Percentiles rank a stretch among this genome's conserved stretches.
These are phyloP conservation scores for Zapornia atra DNA, from an alignment of 2,113 vertebrate genomes.

Conservation along the genomic window DNA sequence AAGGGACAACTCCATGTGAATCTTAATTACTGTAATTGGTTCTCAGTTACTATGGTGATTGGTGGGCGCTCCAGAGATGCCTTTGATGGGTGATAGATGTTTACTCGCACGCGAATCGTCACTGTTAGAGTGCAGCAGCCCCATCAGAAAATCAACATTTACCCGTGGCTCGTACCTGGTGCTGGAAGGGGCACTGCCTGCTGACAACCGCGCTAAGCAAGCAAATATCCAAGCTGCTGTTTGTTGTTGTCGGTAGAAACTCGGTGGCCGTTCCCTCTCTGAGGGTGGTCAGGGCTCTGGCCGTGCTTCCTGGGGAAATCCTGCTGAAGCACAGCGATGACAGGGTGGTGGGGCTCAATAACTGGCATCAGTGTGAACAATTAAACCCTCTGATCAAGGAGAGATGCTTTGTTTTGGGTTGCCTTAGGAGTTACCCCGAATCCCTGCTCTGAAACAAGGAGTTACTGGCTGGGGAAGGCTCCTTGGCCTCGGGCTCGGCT, in stretches of 20 bases:
- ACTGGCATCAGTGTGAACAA: accelerated
- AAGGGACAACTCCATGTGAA: conserved; percentile 36
- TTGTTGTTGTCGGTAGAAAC: not conserved
- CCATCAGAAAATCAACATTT: not conserved
- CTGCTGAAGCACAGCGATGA: accelerated
- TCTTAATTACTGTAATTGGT: conserved; percentile 55
- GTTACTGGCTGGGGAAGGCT: too few species aligned
- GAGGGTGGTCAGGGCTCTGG: too few species aligned
- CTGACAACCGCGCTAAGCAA: accelerated
- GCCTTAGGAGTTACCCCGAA: not conserved
- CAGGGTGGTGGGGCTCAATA: accelerated
- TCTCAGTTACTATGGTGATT: conserved; percentile 52
- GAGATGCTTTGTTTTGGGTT: accelerated
- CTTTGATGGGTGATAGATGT: conserved; percentile 23
- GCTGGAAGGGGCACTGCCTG: not conserved
- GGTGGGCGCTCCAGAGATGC: conserved; percentile 15
- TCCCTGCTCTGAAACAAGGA: not conserved
- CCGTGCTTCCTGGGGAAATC: accelerated
- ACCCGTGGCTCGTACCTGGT: not conserved
- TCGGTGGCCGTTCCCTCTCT: not conserved
- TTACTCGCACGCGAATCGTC: not conserved
- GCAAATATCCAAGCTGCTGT: accelerated
- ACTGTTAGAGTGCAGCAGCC: not conserved
- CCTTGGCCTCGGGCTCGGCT: accelerated
- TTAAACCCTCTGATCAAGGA: accelerated